Evolutionary conservation across 2,888 invertebrate genomes (phyloP).

Genomic region (Dasysyrphus tricinctus): DNA sequence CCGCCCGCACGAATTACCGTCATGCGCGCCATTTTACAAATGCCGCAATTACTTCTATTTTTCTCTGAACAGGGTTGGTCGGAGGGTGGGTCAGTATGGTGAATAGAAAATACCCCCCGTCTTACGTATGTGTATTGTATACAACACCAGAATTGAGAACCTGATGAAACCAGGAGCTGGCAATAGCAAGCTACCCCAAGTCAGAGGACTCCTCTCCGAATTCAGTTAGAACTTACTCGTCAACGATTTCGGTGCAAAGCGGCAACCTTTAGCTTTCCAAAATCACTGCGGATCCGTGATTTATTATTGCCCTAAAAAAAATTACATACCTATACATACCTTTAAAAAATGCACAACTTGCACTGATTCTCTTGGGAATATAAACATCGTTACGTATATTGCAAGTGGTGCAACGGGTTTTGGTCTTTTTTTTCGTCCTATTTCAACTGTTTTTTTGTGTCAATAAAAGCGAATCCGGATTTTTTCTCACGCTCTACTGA

Average conservation of each 20-base stretch:
- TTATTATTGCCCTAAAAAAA: conserved; percentile 56
- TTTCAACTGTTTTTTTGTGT: conserved; percentile 31
- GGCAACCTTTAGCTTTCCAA: conserved; percentile 37
- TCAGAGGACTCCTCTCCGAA: conserved; percentile 29
- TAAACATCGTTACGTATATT: conserved; percentile 18
- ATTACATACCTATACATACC: conserved; percentile 10
- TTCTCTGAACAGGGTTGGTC: conserved; percentile 28
- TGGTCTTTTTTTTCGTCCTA: conserved; percentile 15
- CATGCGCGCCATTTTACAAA: conserved; percentile 69
- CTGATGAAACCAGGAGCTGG: conserved; percentile 33
- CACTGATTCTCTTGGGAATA: conserved; percentile 23
- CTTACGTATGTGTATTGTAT: conserved; percentile 37
- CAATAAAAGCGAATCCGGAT: conserved; percentile 54
- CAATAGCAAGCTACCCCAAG: conserved; percentile 44
- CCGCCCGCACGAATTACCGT: conserved; percentile 60
- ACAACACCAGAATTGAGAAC: conserved; percentile 37
- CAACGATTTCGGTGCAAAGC: conserved; percentile 62
- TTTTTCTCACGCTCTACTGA: conserved; percentile 37
- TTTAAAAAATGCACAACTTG: conserved; percentile 45
- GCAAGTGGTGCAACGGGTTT: conserved; percentile 12
- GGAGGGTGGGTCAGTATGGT: conserved; percentile 37
- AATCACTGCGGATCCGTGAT: conserved; percentile 61
- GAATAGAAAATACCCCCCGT: conserved; percentile 32
- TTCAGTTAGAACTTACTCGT: conserved; percentile 68
- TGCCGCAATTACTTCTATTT: conserved; percentile 72